phyloP scores from a whole-genome alignment of 92 coral and sea anemone genomes.

The Siderastrea radians region DNA sequence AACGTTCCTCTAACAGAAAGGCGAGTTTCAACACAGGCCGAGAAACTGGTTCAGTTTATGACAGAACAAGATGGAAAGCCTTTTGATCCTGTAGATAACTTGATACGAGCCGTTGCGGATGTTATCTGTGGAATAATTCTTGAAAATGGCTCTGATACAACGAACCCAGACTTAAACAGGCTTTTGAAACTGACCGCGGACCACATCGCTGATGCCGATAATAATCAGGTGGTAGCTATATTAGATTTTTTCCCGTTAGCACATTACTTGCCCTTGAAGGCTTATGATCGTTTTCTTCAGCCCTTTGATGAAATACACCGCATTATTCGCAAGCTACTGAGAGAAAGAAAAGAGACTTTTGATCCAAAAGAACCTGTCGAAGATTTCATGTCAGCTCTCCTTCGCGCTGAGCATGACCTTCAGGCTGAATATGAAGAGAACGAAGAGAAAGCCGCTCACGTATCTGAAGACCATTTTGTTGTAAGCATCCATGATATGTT shows the following conservation, averaged over 20 bases:
- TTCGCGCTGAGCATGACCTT: neutral
- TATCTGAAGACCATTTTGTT: neutral
- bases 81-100: slow-evolving; percentile 58
- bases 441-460: slow-evolving; percentile 9
- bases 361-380: slow-evolving; percentile 41
- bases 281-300: neutral
- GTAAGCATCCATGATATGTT: too few relatives aligned
- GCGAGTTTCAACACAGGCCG: slow-evolving; percentile 49
- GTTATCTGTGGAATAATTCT: slow-evolving; percentile 64
- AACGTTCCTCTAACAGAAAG: slow-evolving; percentile 38
- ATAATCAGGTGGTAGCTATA: neutral
- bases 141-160: slow-evolving; percentile 53
- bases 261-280: neutral
- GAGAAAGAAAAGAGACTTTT: slow-evolving; percentile 17
- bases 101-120: slow-evolving; percentile 61
- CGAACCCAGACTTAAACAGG: slow-evolving; percentile 49
- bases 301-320: neutral
- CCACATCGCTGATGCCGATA: neutral
- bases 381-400: slow-evolving; percentile 26
- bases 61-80: slow-evolving; percentile 51
- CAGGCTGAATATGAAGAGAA: slow-evolving; percentile 5
- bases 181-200: neutral
- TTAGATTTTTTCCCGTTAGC: slow-evolving; percentile 1
- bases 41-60: slow-evolving; percentile 44
- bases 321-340: slow-evolving; percentile 27